phyloP scores from a whole-genome alignment of 2,113 vertebrate species.

The Oplegnathus fasciatus region DNA sequence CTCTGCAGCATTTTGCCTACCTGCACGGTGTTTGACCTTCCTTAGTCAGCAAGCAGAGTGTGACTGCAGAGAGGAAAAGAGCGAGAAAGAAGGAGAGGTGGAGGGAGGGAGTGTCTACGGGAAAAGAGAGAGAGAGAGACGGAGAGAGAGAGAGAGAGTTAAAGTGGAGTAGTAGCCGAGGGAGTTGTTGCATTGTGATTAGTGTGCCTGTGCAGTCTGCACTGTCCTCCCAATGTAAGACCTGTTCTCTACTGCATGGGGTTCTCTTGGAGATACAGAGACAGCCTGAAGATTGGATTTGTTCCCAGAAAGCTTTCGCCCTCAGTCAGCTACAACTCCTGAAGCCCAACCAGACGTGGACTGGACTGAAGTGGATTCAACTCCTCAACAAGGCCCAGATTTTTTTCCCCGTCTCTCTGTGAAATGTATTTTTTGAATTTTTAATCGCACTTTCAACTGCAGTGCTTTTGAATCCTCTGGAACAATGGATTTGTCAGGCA shows the following conservation, averaged over 20 bases:
- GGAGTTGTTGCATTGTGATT: slow-evolving; percentile 72
- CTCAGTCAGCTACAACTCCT: background rate
- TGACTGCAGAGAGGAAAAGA: slow-evolving; percentile 70
- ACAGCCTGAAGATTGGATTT: slow-evolving; percentile 31
- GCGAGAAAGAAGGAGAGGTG: slow-evolving; percentile 46
- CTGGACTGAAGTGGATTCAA: slow-evolving; percentile 18
- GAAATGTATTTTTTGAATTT: slow-evolving; percentile 36
- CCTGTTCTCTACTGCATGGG: slow-evolving; percentile 19
- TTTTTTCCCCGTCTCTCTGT: background rate
- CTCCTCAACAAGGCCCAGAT: background rate
- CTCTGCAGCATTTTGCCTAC: slow-evolving; percentile 68
- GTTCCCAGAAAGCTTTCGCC: slow-evolving; percentile 11
- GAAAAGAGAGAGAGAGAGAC: slow-evolving; percentile 28
- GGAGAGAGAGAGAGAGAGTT: slow-evolving; percentile 41
- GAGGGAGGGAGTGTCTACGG: slow-evolving; percentile 66
- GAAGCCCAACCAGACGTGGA: slow-evolving; percentile 21
- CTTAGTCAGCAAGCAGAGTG: slow-evolving; percentile 76
- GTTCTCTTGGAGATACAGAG: slow-evolving; percentile 12
- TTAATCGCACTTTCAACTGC: slow-evolving; percentile 1
- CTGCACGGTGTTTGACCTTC: slow-evolving; percentile 79
- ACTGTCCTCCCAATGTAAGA: slow-evolving; percentile 41
- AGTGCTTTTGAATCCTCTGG: slow-evolving; percentile 31
- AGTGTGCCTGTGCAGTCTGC: slow-evolving; percentile 53
- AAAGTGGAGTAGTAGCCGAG: slow-evolving; percentile 68
- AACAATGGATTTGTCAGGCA: slow-evolving; percentile 68